A percentile compares a stretch with the other conserved stretches of the same genome.
These are phyloP conservation scores for Tanytarsus gracilentus DNA, from an alignment of 2,888 invertebrate species.

Conservation along the genomic window DNA sequence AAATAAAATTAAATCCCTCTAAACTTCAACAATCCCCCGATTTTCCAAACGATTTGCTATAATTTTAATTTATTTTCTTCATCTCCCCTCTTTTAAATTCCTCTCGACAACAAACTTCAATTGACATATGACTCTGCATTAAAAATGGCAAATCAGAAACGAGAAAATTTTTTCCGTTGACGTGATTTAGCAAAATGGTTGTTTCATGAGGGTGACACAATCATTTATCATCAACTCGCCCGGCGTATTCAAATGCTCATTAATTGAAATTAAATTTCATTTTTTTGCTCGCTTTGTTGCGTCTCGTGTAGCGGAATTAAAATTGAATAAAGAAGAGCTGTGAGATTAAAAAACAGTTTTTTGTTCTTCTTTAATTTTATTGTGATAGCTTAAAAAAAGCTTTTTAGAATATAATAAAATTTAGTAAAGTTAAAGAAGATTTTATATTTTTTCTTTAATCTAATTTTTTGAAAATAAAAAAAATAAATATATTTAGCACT, in stretches of 20 bases:
- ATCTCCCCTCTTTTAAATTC: background rate
- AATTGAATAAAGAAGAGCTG: slow-evolving; percentile 7
- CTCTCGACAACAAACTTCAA: background rate
- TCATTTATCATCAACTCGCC: slow-evolving; percentile 15
- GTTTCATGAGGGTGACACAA: background rate
- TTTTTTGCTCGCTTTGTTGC: background rate
- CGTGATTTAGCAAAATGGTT: background rate
- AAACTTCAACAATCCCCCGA: background rate
- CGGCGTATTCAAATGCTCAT: background rate
- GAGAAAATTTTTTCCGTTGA: background rate
- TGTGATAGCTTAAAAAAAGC: no score
- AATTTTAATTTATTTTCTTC: slow-evolving; percentile 19
- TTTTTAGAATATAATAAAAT: no score
- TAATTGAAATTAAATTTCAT: slow-evolving; percentile 12
- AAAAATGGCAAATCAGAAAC: background rate
- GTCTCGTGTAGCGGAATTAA: background rate
- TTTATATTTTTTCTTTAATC: no score
- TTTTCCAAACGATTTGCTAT: slow-evolving; percentile 14
- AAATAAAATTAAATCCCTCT: background rate
- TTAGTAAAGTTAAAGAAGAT: no score
- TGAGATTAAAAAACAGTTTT: background rate
- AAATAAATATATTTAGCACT: no score
- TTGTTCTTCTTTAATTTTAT: background rate
- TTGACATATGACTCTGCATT: slow-evolving; percentile 12
- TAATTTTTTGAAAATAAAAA: no score